Percentiles rank a stretch among this genome's conserved stretches.
Conservation (phyloP, 2,888 invertebrate genomes). For the Cepaea hortensis region DNA sequence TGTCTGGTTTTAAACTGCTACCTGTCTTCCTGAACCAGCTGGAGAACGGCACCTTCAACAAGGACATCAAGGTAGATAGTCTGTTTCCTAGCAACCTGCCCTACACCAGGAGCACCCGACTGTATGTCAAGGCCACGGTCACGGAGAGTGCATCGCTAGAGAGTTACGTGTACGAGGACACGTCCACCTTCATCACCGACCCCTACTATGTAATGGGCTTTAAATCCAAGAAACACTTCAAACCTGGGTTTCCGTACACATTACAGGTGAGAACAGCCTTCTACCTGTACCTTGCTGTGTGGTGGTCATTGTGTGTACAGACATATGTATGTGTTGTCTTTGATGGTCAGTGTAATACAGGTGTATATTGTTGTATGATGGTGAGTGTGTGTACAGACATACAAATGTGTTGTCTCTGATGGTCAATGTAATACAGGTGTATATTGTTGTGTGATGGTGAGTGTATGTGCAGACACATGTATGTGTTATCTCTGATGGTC, state of each 20-base stretch:
- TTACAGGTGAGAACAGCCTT: constrained; percentile 39
- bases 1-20: no score
- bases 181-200: constrained; percentile 44
- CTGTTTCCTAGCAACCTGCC: background rate
- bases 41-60: background rate
- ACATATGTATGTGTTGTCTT: no score
- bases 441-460: no score
- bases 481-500: no score
- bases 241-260: constrained; percentile 49
- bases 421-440: no score
- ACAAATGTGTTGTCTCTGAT: no score
- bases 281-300: background rate
- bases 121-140: constrained; percentile 48
- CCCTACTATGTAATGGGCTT: constrained; percentile 49
- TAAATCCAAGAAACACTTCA: constrained; percentile 43
- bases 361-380: no score
- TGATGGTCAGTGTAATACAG: no score
- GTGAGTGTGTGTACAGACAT: no score
- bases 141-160: constrained; percentile 49
- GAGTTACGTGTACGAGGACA: constrained; percentile 36
- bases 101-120: constrained; percentile 21
- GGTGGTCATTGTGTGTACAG: no score
- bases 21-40: constrained; percentile 13
- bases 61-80: background rate
- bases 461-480: no score